These are phyloP conservation scores for Chesias legatella DNA, from an alignment of 2,888 invertebrate genomes.

Conservation along the genomic window DNA sequence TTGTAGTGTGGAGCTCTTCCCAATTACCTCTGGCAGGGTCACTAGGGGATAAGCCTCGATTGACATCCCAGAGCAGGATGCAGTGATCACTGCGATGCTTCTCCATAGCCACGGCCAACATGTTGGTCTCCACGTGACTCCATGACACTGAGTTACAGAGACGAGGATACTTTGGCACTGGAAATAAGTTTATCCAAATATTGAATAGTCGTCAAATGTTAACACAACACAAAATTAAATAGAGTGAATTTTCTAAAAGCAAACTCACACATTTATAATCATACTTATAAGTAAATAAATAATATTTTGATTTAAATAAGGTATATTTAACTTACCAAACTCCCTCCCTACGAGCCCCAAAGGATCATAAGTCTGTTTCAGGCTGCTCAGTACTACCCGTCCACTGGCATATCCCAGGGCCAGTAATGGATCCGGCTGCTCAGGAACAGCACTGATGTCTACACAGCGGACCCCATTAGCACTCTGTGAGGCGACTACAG, in stretches of 20 bases:
- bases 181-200: constrained; percentile 26
- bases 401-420: constrained; percentile 95
- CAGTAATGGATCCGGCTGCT: constrained; percentile 87
- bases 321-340: constrained; percentile 79
- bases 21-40: constrained; percentile 31
- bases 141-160: constrained; percentile 93
- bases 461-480: constrained; percentile 92
- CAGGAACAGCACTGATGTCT: constrained; percentile 88
- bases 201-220: background rate
- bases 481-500: constrained; percentile 86
- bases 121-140: constrained; percentile 90
- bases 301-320: too few species aligned
- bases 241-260: too few species aligned
- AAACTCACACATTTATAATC: too few species aligned
- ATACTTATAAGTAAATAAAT: too few species aligned
- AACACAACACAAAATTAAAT: constrained; percentile 1
- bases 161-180: constrained; percentile 91
- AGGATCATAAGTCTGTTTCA: constrained; percentile 86
- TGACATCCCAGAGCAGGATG: constrained; percentile 93
- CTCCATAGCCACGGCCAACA: constrained; percentile 93
- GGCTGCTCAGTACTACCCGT: constrained; percentile 89
- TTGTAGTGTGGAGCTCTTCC: background rate
- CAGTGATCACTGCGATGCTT: constrained; percentile 94
- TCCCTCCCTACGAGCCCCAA: constrained; percentile 87
- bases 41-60: constrained; percentile 58